phyloP scores from a whole-genome alignment of 1,140 invertebrate species.

The Macrocentrus cingulum region DNA sequence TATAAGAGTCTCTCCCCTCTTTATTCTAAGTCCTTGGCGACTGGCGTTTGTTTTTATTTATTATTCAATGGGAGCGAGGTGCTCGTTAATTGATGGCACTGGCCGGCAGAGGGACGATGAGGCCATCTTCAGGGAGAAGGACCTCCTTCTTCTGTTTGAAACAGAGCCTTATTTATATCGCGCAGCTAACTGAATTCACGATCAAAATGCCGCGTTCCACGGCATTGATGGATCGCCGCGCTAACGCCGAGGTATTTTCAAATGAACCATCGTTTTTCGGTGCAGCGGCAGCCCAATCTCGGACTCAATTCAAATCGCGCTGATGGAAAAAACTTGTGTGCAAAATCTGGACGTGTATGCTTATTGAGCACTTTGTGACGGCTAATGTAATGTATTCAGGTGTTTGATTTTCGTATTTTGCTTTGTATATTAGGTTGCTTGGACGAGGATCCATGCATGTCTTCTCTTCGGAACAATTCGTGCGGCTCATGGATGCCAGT shows the following conservation, averaged over 20 bases:
- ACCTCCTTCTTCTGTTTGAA: not conserved
- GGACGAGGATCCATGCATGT: slow-evolving; percentile 92
- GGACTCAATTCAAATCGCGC: too few species aligned
- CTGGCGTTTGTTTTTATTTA: slow-evolving; percentile 43
- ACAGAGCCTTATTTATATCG: slow-evolving; percentile 52
- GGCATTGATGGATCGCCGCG: slow-evolving; percentile 52
- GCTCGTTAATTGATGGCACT: slow-evolving; percentile 56
- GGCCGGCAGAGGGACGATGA: not conserved
- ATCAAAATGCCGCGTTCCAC: slow-evolving; percentile 55
- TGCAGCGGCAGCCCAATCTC: too few species aligned
- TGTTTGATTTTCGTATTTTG: slow-evolving; percentile 10
- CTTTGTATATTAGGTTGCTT: slow-evolving; percentile 67
- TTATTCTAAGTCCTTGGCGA: not conserved
- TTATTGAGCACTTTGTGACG: too few species aligned
- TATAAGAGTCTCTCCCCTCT: not conserved
- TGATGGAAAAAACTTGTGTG: too few species aligned
- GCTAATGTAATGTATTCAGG: not conserved
- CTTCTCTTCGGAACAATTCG: slow-evolving; percentile 76
- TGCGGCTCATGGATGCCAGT: slow-evolving; percentile 63
- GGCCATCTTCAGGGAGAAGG: slow-evolving; percentile 10
- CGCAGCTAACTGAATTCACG: slow-evolving; percentile 51
- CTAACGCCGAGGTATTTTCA: slow-evolving; percentile 35
- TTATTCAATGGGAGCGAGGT: slow-evolving; percentile 54
- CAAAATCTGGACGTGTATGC: too few species aligned
- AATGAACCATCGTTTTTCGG: slow-evolving; percentile 32